phyloP scores from a whole-genome alignment of 1,140 invertebrate species.

The Lucilia cuprina region DNA sequence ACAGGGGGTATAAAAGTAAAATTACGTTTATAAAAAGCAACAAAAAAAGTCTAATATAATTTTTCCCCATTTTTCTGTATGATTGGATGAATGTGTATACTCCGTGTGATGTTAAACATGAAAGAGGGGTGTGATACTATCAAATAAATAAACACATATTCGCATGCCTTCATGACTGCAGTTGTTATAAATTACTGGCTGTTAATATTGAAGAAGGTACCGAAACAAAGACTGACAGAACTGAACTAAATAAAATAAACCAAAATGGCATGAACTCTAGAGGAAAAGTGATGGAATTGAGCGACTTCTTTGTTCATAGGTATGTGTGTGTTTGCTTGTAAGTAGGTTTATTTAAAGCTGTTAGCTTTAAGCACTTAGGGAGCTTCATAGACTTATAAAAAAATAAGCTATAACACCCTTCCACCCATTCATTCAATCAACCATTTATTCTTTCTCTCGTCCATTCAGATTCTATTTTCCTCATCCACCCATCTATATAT shows the following conservation, averaged over 20 bases:
- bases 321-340: neutral
- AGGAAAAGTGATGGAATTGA: neutral
- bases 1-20: neutral
- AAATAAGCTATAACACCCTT: neutral
- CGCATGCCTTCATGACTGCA: neutral
- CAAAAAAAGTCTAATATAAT: neutral
- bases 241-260: neutral
- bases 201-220: slow-evolving; percentile 11
- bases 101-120: neutral
- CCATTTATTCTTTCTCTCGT: neutral
- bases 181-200: neutral
- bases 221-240: neutral
- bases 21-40: neutral
- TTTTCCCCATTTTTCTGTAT: neutral
- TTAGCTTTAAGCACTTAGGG: slow-evolving; percentile 3
- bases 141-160: neutral
- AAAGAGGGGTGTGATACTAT: neutral
- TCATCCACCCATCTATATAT: neutral
- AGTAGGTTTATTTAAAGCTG: neutral
- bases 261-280: too few relatives aligned
- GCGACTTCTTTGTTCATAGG: neutral
- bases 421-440: neutral
- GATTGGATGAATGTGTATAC: neutral
- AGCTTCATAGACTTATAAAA: slow-evolving; percentile 3
- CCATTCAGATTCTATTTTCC: neutral